Base-by-base conservation (phyloP, 2,113 vertebrate genomes). In the Oreochromis niloticus region DNA sequence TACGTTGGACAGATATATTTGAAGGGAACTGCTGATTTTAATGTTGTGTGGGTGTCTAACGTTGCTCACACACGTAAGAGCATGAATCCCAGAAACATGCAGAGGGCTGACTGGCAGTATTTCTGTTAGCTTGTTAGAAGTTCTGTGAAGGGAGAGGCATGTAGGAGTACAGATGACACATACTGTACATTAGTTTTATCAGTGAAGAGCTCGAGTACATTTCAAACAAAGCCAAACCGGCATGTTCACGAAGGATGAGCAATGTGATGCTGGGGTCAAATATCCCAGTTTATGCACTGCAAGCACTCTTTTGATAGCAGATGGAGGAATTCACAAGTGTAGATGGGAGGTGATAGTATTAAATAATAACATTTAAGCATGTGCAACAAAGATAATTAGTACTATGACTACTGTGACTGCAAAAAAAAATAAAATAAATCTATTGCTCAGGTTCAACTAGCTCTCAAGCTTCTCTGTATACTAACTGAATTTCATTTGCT, bases 1-100 rank as follows among this genome's bases (percentile, higher is more conserved):
- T 57, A 13, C 81, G 84, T 87, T 54, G 79, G 36, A 57, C 87
- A 43, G 86, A 85, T 32, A 41, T 55, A 71, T 93, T 34, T n/a
- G 66, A 85, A 87, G 89, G 50, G 73, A 90, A 86, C 16, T 22
- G 81, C 61, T 68, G 78, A 41, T 87, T 84, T 88, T 87, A 24
- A 83, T 81, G 59, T 66, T 43, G 80, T 48, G 84, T 84, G 68
- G 73, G 82, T 43, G 86, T 86, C 4, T 36, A 19, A 84, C 14
- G 30, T 71, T 13, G 41, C 43, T 80, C 71, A 50, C 71, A 81
- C 19, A 30, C 6, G 1, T 78, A 34, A n/a, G 17, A 68, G 78
- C 14, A 30, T 6, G 78, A 84, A 82, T 87, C 73, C 85, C 5
- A 54, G 91, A 94, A 88, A 87, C 61, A 85, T 12, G 13, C 55